Evolutionary conservation across 2,797 vertebrate species (phyloP), one percentile per base, ranked within the genome.

Genomic region (Cyclopterus lumpus): DNA sequence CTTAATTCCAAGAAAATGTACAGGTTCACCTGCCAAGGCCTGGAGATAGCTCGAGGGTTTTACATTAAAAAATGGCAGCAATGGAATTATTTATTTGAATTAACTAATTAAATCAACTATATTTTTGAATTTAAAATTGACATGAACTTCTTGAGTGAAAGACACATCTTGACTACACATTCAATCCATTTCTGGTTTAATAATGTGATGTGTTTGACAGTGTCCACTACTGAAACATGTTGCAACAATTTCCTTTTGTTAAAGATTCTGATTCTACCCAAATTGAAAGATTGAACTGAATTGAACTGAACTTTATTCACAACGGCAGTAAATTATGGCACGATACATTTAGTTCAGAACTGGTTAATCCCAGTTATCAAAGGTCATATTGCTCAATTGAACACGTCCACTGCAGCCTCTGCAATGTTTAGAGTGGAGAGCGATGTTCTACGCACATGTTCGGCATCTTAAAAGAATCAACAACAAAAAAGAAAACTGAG

Each of bases 1-100:
- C 75, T 77, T 77, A 77, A 83, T 81, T 87, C 65, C 15, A 73
- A 83, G 77, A 80, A 81, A 77, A 83, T 81, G 42, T 63, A 75
- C 71, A 71, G 48, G 60, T 67, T 84, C 57, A 80, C 71, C 84
- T 84, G 80, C 54, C 69, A 80, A 28, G 60, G 80, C 82, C 71
- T 61, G 22, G 22, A 79, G 80, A 49, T 61, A 61, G 67, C 85
- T 85, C 44, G 8, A 79, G 75, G 85, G 81, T 68, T 88, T 73
- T 80, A 58, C 63, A 75, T 14, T 58, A 1, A 73, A 75, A 81
- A 59, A 58, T 32, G 60, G 22, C 65, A 65, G 68, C 18, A 74
- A 71, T 22, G 32, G 8, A 81, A 82, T 89, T 73, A 57, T 38
- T 54, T 53, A 72, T 88, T 66, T 46, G 34, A 75, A 84, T 73